Evolutionary conservation across 92 coral and sea anemone species (phyloP), one percentile per base, ranked within the genome.

Genomic region (Zoanthus solanderi): DNA sequence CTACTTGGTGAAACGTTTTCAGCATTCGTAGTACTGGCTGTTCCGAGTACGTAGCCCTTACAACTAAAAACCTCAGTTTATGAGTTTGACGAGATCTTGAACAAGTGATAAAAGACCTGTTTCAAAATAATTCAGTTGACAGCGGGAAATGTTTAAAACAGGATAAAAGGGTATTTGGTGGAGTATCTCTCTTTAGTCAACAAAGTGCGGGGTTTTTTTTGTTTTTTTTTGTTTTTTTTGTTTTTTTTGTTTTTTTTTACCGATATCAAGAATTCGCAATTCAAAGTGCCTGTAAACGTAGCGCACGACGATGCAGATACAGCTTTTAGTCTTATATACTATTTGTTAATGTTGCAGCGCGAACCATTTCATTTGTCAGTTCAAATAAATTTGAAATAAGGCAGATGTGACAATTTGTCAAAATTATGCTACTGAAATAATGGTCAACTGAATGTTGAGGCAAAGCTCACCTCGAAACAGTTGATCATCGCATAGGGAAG

Each of bases 391-490:
- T 58, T 34, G 72, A 79, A 16, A 79, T 58, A 31, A 31, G 32
- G 31, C 50, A 58, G 53, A 34, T 42, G 15, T 14, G 71, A 79
- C 23, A 17, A 61, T 46, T 37, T 28, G 44, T 79, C 34, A 52
- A 15, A 42, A 23, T 32, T 2, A 5, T 37, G 17, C 42, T 66
- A 37, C 42, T 3, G 12, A 50, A 16, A 30, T 34, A 81, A 46
- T 66, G 75, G 42, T 37, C 42, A 37, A 71, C 65, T 45, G 67
- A 66, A 76, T 53, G 52, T 76, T 77, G 11, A 12, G 56, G 57
- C 29, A 16, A 42, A 16, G 2, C 23, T 42, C 46, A 32, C 4
- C 11, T 42, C 42, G 47, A 28, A 13, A 37, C 74, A 14, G 10
- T 9, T 23, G 44, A 29, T 63, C 14, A 8, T 18, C 71, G 31